Percentiles rank a stretch among this genome's conserved stretches.
These are phyloP conservation scores for Tetrao urogallus DNA, from an alignment of 2,113 vertebrate genomes.

Conservation along the genomic window DNA sequence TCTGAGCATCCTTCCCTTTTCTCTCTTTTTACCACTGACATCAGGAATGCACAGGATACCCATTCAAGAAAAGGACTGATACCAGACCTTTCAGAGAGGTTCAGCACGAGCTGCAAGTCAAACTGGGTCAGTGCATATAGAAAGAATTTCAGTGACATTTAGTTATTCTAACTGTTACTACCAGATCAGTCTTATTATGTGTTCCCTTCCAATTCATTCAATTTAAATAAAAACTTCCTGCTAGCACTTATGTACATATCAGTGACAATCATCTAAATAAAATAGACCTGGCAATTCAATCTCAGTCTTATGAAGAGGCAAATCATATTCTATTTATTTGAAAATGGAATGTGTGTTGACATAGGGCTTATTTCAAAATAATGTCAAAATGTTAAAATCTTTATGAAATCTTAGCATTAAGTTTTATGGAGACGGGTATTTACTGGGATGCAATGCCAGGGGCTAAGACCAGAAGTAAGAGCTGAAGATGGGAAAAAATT, in stretches of 20 bases:
- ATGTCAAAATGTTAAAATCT: conserved; percentile 73
- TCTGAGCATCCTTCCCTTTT: not conserved
- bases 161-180: conserved; percentile 31
- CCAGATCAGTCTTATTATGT: conserved; percentile 10
- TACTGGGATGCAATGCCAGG: conserved; percentile 4
- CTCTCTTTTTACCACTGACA: not conserved
- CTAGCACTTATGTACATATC: not conserved
- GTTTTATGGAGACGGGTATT: conserved; percentile 65
- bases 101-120: not conserved
- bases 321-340: conserved; percentile 35
- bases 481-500: conserved; percentile 12
- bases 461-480: conserved; percentile 55
- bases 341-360: conserved; percentile 53
- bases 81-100: not conserved
- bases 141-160: not conserved
- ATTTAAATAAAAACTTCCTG: conserved; percentile 45
- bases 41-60: not conserved
- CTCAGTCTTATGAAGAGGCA: conserved; percentile 34
- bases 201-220: conserved; percentile 9
- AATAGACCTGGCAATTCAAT: conserved; percentile 17
- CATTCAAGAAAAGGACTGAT: not conserved
- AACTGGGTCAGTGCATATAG: not conserved
- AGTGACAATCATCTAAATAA: conserved; percentile 40
- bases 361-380: conserved; percentile 65
- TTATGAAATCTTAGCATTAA: conserved; percentile 67